Conservation (phyloP, 2,113 vertebrate species). For the Rhinoderma darwinii region DNA sequence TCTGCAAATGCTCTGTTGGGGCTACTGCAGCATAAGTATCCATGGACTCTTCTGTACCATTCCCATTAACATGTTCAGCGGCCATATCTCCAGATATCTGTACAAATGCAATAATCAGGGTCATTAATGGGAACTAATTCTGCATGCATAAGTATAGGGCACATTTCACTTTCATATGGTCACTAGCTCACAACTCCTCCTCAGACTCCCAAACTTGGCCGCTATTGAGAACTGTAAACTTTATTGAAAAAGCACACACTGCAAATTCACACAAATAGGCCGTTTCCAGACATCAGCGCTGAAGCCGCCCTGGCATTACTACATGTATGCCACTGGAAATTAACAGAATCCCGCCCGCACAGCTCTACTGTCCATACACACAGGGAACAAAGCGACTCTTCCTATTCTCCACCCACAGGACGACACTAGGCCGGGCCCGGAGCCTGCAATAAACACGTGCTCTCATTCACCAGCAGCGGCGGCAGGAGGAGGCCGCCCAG, state of each 20-base stretch:
- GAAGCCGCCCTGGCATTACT: background rate
- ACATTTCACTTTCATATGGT: slow-evolving; percentile 24
- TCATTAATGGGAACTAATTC: slow-evolving; percentile 76
- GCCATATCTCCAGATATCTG: slow-evolving; percentile 97
- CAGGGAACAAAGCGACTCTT: slow-evolving; percentile 52
- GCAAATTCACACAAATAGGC: no score
- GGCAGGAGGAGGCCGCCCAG: slow-evolving; percentile 40
- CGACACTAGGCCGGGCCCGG: slow-evolving; percentile 30
- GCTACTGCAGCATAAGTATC: slow-evolving; percentile 88
- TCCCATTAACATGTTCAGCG: slow-evolving; percentile 97
- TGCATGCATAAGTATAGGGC: slow-evolving; percentile 29
- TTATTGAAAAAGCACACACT: no score
- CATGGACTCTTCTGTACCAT: slow-evolving; percentile 97
- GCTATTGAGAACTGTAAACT: no score
- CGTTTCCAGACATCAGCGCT: no score
- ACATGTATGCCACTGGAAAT: no score
- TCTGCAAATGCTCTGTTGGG: slow-evolving; percentile 93
- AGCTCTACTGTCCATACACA: background rate
- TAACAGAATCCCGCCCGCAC: slow-evolving; percentile 48
- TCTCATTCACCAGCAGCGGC: slow-evolving; percentile 68
- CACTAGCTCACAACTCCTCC: no score
- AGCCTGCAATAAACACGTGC: slow-evolving; percentile 66
- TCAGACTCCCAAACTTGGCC: no score
- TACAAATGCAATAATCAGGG: slow-evolving; percentile 90
- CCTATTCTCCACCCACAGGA: slow-evolving; percentile 53